Evolutionary conservation across 1,140 invertebrate species (phyloP).

Genomic region (Zaprionus taronus): DNA sequence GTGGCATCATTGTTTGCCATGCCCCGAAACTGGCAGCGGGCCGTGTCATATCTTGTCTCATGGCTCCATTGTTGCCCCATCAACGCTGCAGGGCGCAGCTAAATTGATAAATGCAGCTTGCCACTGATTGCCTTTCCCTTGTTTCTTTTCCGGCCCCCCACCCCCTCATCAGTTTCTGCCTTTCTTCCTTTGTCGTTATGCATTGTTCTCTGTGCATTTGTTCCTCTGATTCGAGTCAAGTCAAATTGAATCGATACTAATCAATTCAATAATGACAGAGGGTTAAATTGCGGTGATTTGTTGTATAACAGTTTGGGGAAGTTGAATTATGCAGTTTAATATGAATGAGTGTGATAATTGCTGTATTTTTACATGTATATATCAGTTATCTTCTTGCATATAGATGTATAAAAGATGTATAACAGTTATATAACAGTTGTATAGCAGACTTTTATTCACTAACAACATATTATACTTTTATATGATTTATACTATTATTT

Average conservation of each 20-base stretch:
- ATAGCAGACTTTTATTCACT: neutral
- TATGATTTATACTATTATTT: neutral
- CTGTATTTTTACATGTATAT: neutral
- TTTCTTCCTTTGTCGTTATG: neutral
- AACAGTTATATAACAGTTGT: conserved; percentile 12
- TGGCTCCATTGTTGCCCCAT: conserved; percentile 45
- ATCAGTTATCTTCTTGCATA: neutral
- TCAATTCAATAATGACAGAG: conserved; percentile 41
- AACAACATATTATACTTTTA: neutral
- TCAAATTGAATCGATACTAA: conserved; percentile 23
- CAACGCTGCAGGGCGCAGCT: conserved; percentile 68
- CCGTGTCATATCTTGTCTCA: conserved; percentile 72
- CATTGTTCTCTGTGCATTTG: conserved; percentile 47
- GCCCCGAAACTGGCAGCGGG: conserved; percentile 31
- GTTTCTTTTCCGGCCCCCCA: neutral
- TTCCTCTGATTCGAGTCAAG: conserved; percentile 59
- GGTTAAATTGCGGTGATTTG: neutral
- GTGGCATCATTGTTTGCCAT: conserved; percentile 52
- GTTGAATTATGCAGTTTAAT: neutral
- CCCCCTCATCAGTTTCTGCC: neutral
- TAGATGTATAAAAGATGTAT: conserved; percentile 2
- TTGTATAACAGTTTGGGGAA: conserved; percentile 7
- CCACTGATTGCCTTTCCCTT: conserved; percentile 43
- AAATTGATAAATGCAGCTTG: conserved; percentile 79
- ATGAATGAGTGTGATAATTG: neutral